Evolutionary conservation across 2,888 invertebrate species (phyloP).

Genomic region (Archips xylosteana): DNA sequence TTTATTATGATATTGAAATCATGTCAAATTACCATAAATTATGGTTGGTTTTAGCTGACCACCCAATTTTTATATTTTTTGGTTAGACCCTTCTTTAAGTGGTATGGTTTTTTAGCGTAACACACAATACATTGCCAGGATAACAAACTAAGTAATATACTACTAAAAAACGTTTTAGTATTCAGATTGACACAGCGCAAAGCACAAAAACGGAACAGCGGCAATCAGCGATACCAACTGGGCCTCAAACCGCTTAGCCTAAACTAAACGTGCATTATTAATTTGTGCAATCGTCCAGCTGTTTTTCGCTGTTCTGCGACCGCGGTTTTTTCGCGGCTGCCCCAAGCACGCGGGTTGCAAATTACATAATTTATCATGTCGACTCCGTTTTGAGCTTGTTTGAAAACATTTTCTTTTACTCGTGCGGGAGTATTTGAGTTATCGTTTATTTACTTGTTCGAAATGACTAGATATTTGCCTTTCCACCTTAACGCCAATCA

Average conservation of each 20-base stretch:
- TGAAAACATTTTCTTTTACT: conserved; percentile 40
- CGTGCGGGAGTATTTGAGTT: conserved; percentile 36
- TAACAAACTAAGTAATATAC: no score
- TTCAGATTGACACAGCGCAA: no score
- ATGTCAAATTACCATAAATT: no score
- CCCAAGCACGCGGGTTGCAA: conserved; percentile 41
- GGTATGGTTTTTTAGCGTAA: no score
- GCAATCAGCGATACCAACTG: background rate
- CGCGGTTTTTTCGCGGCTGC: conserved; percentile 39
- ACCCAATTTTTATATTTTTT: no score
- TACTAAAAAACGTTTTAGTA: no score
- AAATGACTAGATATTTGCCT: conserved; percentile 19
- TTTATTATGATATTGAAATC: no score
- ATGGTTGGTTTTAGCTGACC: no score
- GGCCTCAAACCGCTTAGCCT: background rate
- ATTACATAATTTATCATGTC: conserved; percentile 45
- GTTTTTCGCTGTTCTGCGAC: conserved; percentile 17
- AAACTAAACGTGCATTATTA: background rate
- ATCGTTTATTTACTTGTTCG: conserved; percentile 33
- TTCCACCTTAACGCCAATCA: background rate
- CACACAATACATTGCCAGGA: no score
- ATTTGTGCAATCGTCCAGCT: background rate
- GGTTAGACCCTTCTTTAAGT: no score
- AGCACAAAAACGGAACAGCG: no score
- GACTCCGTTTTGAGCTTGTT: conserved; percentile 39